Conservation (phyloP, 2,797 vertebrate genomes). For the Vireo griseus region DNA sequence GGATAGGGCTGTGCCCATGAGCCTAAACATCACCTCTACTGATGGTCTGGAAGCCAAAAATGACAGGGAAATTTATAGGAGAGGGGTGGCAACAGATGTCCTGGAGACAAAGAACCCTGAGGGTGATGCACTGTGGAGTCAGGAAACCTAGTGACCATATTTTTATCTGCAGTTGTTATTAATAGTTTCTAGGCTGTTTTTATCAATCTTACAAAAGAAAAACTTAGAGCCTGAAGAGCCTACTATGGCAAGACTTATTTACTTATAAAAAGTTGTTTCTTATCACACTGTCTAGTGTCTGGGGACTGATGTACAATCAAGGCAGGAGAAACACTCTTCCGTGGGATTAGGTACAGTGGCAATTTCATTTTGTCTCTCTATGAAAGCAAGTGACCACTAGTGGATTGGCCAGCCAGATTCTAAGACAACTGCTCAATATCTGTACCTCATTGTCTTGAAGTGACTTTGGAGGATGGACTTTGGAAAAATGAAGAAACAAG, state of each 20-base stretch:
- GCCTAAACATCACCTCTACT: not conserved
- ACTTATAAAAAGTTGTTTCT: not conserved
- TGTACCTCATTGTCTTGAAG: not conserved
- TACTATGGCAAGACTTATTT: not conserved
- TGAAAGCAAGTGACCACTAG: not conserved
- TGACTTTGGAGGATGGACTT: not conserved
- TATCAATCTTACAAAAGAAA: not conserved
- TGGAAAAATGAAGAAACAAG: not conserved
- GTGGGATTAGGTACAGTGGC: not conserved
- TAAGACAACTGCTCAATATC: not conserved
- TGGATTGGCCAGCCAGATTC: not conserved
- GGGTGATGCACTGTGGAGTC: not conserved
- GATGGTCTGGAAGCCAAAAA: not conserved
- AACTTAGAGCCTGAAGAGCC: not conserved
- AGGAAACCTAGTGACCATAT: not conserved
- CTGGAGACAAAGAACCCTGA: not conserved
- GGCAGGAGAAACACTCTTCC: not conserved
- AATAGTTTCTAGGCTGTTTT: not conserved
- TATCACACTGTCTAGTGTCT: not conserved
- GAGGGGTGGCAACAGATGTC: not conserved
- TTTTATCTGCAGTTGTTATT: not conserved
- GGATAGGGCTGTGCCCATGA: not conserved
- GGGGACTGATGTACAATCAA: not conserved
- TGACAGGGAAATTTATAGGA: not conserved
- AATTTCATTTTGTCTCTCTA: not conserved